Evolutionary conservation across 1,140 invertebrate species (phyloP).

Genomic region (Sipha flava): DNA sequence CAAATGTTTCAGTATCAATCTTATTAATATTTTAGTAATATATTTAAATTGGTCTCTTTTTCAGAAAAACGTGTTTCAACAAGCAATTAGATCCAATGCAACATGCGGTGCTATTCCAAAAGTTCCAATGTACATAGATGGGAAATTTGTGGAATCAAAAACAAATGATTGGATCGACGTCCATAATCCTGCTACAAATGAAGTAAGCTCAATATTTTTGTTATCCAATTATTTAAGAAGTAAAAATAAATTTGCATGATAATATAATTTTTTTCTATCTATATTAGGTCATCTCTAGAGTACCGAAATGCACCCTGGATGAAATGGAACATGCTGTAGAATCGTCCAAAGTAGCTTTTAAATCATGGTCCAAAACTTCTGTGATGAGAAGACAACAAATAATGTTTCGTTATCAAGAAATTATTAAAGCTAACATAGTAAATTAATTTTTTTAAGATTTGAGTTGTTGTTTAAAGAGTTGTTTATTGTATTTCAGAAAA

Average conservation of each 20-base stretch:
- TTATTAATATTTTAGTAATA: neutral
- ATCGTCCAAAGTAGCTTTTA: conserved; percentile 73
- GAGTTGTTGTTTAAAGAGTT: neutral
- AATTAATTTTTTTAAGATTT: neutral
- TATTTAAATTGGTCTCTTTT: neutral
- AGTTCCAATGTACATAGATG: conserved; percentile 75
- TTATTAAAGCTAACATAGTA: conserved; percentile 69
- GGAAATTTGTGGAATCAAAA: conserved; percentile 89
- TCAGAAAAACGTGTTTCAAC: conserved; percentile 16
- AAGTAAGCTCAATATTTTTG: conserved; percentile 61
- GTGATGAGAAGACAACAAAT: conserved; percentile 87
- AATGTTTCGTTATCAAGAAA: conserved; percentile 84
- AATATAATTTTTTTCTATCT: neutral
- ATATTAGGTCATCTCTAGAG: conserved; percentile 59
- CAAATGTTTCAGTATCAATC: neutral
- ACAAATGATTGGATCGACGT: conserved; percentile 87
- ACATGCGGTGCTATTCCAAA: neutral
- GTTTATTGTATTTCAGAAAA: conserved; percentile 48
- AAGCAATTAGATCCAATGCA: neutral
- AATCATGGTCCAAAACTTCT: conserved; percentile 84
- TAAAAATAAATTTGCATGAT: conserved; percentile 38
- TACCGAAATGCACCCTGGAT: conserved; percentile 79
- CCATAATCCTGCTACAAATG: conserved; percentile 86
- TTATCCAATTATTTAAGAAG: neutral
- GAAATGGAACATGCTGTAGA: conserved; percentile 90